Percentiles rank a stretch among this genome's conserved stretches.
phyloP scores from a whole-genome alignment of 2,888 invertebrate genomes.

The Pasiphila rectangulata region DNA sequence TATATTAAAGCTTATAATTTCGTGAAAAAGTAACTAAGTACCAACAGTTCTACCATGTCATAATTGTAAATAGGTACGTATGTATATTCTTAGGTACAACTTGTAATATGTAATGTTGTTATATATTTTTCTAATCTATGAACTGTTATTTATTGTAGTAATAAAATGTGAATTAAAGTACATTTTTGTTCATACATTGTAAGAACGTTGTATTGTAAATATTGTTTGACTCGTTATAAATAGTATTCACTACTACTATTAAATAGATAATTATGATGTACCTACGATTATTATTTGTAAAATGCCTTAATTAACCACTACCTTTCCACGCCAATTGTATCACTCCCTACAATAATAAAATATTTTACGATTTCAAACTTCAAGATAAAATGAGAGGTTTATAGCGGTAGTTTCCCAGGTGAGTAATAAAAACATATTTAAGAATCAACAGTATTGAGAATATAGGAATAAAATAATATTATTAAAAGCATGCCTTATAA shows the following conservation, averaged over 20 bases:
- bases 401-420: no score
- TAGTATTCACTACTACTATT: constrained; percentile 60
- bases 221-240: constrained; percentile 68
- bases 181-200: constrained; percentile 52
- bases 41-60: not conserved
- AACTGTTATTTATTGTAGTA: constrained; percentile 72
- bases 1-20: no score
- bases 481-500: no score
- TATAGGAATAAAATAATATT: no score
- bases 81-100: no score
- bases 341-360: not conserved
- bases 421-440: no score
- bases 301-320: not conserved
- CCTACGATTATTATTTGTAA: constrained; percentile 8
- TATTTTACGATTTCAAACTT: not conserved
- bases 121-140: constrained; percentile 40
- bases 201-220: constrained; percentile 59
- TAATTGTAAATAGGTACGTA: constrained; percentile 30
- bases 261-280: constrained; percentile 41
- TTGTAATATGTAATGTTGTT: constrained; percentile 36
- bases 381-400: not conserved
- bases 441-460: no score
- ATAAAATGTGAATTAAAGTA: constrained; percentile 44
- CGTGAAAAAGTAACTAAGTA: no score
- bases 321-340: not conserved